A percentile compares a stretch with the other conserved stretches of the same genome.
phyloP scores from a whole-genome alignment of 37 sponge, comb jelly and placozoan species.

The Bolinopsis microptera region DNA sequence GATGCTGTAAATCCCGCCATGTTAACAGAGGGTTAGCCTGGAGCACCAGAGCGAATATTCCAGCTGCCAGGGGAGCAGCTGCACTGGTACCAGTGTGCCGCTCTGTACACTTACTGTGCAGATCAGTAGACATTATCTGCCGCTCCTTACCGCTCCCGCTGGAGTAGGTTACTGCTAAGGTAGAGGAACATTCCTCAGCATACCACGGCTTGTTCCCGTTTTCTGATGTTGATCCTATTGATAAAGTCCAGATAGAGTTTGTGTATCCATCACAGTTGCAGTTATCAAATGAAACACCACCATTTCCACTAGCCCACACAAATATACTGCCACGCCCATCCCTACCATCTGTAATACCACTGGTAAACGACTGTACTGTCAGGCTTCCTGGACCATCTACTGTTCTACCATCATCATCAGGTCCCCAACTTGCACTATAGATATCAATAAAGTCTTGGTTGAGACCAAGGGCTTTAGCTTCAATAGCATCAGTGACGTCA shows the following conservation, averaged over 20 bases:
- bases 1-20: slow-evolving; percentile 68
- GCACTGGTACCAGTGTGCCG: slow-evolving; percentile 55
- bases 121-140: slow-evolving; percentile 73
- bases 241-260: slow-evolving; percentile 87
- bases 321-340: slow-evolving; percentile 88
- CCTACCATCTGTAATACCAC: slow-evolving; percentile 84
- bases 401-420: slow-evolving; percentile 93
- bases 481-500: slow-evolving; percentile 89
- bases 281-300: slow-evolving; percentile 81
- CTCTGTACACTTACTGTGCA: slow-evolving; percentile 53
- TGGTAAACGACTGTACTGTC: slow-evolving; percentile 75
- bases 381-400: slow-evolving; percentile 94
- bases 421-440: slow-evolving; percentile 99
- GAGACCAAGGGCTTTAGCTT: slow-evolving; percentile 83
- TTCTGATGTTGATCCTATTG: slow-evolving; percentile 83
- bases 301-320: slow-evolving; percentile 99
- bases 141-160: slow-evolving; percentile 77
- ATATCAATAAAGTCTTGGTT: slow-evolving; percentile 91
- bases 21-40: slow-evolving; percentile 46
- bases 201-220: slow-evolving; percentile 91
- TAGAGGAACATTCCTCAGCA: slow-evolving; percentile 89
- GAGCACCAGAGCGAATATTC: slow-evolving; percentile 58
- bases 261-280: slow-evolving; percentile 99
- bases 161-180: slow-evolving; percentile 90
- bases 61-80: slow-evolving; percentile 53